phyloP scores from a whole-genome alignment of 2,888 invertebrate genomes.

The Actias luna region DNA sequence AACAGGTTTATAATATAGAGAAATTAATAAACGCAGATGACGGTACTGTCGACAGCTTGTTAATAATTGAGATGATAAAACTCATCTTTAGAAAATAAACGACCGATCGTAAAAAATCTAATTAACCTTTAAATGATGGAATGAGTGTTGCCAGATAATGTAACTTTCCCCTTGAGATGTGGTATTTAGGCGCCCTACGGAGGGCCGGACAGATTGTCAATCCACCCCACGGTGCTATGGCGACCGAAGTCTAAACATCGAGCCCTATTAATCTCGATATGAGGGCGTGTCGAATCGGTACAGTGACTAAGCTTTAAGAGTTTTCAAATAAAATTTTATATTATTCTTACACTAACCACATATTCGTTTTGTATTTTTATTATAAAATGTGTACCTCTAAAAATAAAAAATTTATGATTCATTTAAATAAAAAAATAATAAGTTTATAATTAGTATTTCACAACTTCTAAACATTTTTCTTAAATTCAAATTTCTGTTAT shows the following conservation, averaged over 20 bases:
- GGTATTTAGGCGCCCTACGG: slow-evolving; percentile 63
- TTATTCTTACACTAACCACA: neutral
- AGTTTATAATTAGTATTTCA: too few relatives aligned
- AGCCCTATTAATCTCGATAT: slow-evolving; percentile 74
- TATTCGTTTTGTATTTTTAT: too few relatives aligned
- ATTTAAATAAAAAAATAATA: too few relatives aligned
- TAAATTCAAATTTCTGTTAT: too few relatives aligned
- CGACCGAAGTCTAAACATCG: slow-evolving; percentile 71
- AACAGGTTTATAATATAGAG: neutral
- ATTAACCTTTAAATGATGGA: slow-evolving; percentile 24
- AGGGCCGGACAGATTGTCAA: slow-evolving; percentile 58
- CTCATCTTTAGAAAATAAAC: slow-evolving; percentile 21
- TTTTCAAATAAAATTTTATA: neutral
- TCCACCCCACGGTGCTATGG: slow-evolving; percentile 63
- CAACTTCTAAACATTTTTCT: too few relatives aligned
- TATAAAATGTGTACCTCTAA: too few relatives aligned
- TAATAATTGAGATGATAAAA: slow-evolving; percentile 6
- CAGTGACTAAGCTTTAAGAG: slow-evolving; percentile 43
- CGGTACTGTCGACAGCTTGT: neutral
- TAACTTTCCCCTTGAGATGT: slow-evolving; percentile 72
- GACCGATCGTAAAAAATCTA: slow-evolving; percentile 31
- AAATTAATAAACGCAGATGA: neutral
- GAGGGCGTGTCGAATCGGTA: slow-evolving; percentile 65
- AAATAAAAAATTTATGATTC: too few relatives aligned
- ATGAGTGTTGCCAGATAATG: slow-evolving; percentile 60